Conservation (phyloP, 2,888 invertebrate species). For the Ennomos quercinarius region DNA sequence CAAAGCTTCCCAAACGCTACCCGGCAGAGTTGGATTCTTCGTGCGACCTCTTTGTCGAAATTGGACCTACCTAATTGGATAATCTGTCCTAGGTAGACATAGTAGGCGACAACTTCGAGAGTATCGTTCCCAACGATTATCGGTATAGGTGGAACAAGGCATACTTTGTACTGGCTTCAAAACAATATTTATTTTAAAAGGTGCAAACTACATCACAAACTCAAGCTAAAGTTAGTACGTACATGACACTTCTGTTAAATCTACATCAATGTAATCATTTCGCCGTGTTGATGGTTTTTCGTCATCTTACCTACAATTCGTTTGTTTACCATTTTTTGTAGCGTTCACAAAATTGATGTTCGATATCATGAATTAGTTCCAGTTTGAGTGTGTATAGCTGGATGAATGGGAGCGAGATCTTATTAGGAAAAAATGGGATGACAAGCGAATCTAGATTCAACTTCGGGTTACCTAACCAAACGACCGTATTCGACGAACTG, state of each 20-base stretch:
- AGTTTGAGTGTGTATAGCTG: conserved; percentile 42
- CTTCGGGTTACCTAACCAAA: no score
- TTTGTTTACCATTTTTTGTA: conserved; percentile 74
- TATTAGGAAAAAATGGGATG: conserved; percentile 20
- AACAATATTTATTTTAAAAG: conserved; percentile 2
- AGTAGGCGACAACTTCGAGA: no score
- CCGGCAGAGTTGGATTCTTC: no score
- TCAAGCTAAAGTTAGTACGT: not conserved
- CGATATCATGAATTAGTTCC: conserved; percentile 57
- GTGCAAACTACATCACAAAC: conserved; percentile 2
- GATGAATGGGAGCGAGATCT: conserved; percentile 41
- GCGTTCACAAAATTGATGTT: conserved; percentile 55
- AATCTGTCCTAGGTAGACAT: no score
- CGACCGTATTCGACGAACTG: no score
- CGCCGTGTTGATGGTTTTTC: conserved; percentile 63
- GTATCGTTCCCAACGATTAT: no score
- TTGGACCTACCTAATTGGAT: no score
- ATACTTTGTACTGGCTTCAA: not conserved
- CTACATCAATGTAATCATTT: conserved; percentile 47
- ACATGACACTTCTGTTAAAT: conserved; percentile 50
- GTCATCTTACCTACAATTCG: conserved; percentile 42
- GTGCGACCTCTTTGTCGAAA: no score
- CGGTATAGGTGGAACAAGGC: no score
- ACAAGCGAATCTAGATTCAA: not conserved
- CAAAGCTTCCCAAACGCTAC: no score